Conservation (phyloP, 2,797 vertebrate genomes). For the Ciconia nigra region DNA sequence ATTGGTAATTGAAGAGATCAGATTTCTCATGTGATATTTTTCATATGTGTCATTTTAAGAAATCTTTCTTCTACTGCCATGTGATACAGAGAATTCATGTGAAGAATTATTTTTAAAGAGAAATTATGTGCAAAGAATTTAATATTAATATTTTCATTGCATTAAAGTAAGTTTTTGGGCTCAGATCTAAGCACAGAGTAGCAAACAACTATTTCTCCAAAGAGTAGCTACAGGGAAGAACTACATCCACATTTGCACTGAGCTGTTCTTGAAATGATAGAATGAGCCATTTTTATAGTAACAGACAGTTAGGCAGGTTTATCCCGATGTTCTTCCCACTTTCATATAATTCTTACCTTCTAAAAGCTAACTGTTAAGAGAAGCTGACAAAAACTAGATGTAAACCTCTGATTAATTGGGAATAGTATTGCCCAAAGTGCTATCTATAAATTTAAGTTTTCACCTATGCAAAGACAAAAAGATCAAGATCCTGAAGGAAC, state of each 20-base stretch:
- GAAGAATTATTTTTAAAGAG: neutral
- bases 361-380: neutral
- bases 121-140: neutral
- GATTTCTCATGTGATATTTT: neutral
- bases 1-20: neutral
- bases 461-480: neutral
- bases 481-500: neutral
- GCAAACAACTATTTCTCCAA: neutral
- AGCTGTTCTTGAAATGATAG: neutral
- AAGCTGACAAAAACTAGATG: neutral
- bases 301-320: neutral
- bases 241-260: neutral
- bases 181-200: neutral
- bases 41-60: neutral
- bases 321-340: neutral
- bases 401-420: neutral
- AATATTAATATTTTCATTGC: neutral
- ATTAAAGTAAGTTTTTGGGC: neutral
- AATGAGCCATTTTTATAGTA: neutral
- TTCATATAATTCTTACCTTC: neutral
- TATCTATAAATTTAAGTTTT: neutral
- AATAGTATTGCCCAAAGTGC: neutral
- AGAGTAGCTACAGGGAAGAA: neutral
- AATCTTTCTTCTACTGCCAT: neutral
- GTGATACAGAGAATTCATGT: neutral